phyloP scores from a whole-genome alignment of 1,140 invertebrate genomes.

The Drosophila quadrilineata region DNA sequence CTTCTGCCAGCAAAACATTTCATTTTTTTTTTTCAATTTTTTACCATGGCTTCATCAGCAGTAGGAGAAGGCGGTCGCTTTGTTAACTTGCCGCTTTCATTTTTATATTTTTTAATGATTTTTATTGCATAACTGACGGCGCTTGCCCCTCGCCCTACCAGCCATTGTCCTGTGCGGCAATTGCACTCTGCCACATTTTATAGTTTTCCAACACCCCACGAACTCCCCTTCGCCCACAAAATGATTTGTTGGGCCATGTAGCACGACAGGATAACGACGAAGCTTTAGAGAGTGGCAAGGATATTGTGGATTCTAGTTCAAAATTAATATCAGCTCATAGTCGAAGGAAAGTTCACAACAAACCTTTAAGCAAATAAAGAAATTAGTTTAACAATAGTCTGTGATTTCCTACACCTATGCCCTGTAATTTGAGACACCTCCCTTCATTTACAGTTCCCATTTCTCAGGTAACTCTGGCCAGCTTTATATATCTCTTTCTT shows the following conservation, averaged over 20 bases:
- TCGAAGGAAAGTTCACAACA: too few species aligned
- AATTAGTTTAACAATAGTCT: too few species aligned
- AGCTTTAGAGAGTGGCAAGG: too few species aligned
- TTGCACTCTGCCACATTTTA: slow-evolving; percentile 79
- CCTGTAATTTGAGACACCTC: slow-evolving; percentile 12
- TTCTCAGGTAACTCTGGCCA: neutral
- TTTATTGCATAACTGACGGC: slow-evolving; percentile 72
- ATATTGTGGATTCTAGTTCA: neutral
- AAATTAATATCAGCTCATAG: slow-evolving; percentile 12
- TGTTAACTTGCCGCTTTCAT: slow-evolving; percentile 73
- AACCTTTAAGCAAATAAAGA: neutral
- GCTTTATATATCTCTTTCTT: neutral
- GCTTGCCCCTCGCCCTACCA: slow-evolving; percentile 12
- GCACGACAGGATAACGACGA: neutral
- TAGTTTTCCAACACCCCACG: slow-evolving; percentile 21
- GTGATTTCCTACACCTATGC: neutral
- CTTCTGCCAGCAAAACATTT: slow-evolving; percentile 48
- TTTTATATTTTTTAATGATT: slow-evolving; percentile 80
- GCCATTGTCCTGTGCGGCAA: slow-evolving; percentile 48
- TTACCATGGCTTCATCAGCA: slow-evolving; percentile 56
- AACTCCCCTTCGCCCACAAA: neutral
- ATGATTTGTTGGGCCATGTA: slow-evolving; percentile 45
- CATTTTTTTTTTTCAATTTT: slow-evolving; percentile 69
- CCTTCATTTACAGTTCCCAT: slow-evolving; percentile 7
- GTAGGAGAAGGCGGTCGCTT: slow-evolving; percentile 27